Evolutionary conservation across 2,113 vertebrate genomes (phyloP).

Genomic region (Oenanthe melanoleuca): DNA sequence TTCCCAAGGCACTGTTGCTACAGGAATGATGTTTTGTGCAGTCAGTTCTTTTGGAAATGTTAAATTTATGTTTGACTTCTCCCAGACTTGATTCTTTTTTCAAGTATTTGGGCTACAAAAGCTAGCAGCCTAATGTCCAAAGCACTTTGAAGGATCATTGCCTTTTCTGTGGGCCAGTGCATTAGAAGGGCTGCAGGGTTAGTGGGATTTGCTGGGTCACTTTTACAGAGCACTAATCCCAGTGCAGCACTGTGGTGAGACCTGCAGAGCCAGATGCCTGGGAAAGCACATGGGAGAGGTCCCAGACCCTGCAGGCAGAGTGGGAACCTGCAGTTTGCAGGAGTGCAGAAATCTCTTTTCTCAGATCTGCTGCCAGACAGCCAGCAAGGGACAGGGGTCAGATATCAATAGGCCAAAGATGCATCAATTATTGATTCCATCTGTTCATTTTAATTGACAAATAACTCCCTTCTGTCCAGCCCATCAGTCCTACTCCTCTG

Average conservation of each 20-base stretch:
- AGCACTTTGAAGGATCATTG: neutral
- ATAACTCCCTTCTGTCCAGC: neutral
- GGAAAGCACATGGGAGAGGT: fast-evolving
- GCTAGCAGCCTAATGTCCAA: neutral
- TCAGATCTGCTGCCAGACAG: neutral
- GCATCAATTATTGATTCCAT: neutral
- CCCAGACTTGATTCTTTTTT: neutral
- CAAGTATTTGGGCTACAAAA: neutral
- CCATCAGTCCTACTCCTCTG: neutral
- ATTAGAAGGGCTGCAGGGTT: neutral
- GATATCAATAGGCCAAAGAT: neutral
- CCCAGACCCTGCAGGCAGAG: neutral
- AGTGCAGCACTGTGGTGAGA: neutral
- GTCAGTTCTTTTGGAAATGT: neutral
- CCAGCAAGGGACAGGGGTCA: fast-evolving
- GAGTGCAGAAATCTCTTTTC: neutral
- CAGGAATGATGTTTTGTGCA: neutral
- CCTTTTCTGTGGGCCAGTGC: neutral
- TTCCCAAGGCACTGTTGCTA: neutral
- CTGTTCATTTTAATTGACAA: neutral
- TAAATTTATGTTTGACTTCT: neutral
- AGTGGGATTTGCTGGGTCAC: neutral
- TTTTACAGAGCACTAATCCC: neutral
- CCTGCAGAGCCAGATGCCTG: fast-evolving
- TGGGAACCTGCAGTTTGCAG: neutral